Base-by-base conservation (phyloP, 2,113 vertebrate species). In the Mandrillus leucophaeus region DNA sequence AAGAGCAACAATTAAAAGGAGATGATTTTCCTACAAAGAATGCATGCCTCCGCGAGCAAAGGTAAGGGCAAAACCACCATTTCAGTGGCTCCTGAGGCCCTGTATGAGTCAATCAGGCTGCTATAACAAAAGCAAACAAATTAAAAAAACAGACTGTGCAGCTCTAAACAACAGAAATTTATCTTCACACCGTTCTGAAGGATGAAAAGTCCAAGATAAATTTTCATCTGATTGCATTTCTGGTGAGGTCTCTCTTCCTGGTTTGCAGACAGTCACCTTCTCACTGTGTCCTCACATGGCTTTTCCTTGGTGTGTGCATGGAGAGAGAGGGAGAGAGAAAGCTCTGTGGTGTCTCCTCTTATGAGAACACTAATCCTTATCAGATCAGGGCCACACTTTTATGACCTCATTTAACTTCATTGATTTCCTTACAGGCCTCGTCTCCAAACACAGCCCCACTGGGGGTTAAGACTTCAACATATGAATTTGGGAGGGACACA, bases 351-450 rank as follows among this genome's bases (percentile, higher is more conserved):
- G 3, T 50, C 40, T 40, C 40, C n/a, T 55, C 59, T 64, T 13
- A 52, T 1, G 32, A 81, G 40, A 57, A 13, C 83, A 52, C 27
- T 9, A 32, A 61, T 66, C 45, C 9, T 68, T 32, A 8, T 40
- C 2, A 9, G 90, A n/a, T 66, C 72, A 64, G 79, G 30, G 25
- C 3, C 8, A 5, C 9, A 4, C 32, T 35, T 11, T 45, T 13
- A 35, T 52, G 40, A 48, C n/a, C 13, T 79, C 45, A 57, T 38
- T 72, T 18, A 14, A 40, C 52, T 30, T 13, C 3, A 64, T 4
- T 45, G 30, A 10, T 30, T 70, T 78, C 38, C 72, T n/a, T 12
- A 35, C 2, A 45, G 16, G 17, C 8, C 27, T 8, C 0, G 0
- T 30, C 38, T 93, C 73, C 57, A 70, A 57, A 75, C 7, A 68